A percentile compares a stretch with the other conserved stretches of the same genome.
phyloP scores from a whole-genome alignment of 2,888 invertebrate genomes.

The Aproaerema taeniolella region DNA sequence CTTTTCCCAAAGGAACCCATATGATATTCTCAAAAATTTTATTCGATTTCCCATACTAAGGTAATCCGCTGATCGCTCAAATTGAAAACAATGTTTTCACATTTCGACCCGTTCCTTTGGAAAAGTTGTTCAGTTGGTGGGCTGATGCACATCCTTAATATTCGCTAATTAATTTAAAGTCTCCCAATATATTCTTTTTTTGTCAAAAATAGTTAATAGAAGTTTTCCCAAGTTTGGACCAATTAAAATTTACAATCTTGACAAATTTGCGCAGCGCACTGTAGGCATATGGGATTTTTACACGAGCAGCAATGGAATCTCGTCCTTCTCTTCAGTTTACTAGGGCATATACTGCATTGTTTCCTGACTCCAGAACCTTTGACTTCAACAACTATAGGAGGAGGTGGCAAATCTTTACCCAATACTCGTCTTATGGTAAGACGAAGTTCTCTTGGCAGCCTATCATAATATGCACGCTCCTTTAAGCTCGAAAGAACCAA shows the following conservation, averaged over 20 bases:
- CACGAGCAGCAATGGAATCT: not conserved
- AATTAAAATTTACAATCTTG: conserved; percentile 4
- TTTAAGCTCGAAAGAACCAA: conserved; percentile 4
- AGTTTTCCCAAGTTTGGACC: not conserved
- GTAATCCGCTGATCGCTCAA: too few species aligned
- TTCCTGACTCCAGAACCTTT: conserved; percentile 1
- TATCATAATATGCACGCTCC: conserved; percentile 1
- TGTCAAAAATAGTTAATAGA: not conserved
- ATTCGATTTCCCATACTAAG: too few species aligned
- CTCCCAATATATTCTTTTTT: too few species aligned
- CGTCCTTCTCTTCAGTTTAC: conserved; percentile 10
- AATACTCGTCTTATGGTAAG: conserved; percentile 8
- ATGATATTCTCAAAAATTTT: too few species aligned
- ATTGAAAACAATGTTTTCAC: too few species aligned
- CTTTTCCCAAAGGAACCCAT: too few species aligned
- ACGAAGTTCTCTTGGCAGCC: not conserved
- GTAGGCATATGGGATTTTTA: conserved; percentile 10
- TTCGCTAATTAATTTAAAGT: too few species aligned
- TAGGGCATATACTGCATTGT: conserved; percentile 9
- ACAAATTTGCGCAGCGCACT: conserved; percentile 9
- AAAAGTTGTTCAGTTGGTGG: too few species aligned
- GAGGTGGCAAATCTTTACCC: conserved; percentile 5
- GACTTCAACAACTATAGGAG: not conserved
- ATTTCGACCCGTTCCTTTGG: too few species aligned
- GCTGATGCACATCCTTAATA: too few species aligned